Percentiles rank a stretch among this genome's conserved stretches.
Conservation (phyloP, 2,797 vertebrate species). For the Channa striata region DNA sequence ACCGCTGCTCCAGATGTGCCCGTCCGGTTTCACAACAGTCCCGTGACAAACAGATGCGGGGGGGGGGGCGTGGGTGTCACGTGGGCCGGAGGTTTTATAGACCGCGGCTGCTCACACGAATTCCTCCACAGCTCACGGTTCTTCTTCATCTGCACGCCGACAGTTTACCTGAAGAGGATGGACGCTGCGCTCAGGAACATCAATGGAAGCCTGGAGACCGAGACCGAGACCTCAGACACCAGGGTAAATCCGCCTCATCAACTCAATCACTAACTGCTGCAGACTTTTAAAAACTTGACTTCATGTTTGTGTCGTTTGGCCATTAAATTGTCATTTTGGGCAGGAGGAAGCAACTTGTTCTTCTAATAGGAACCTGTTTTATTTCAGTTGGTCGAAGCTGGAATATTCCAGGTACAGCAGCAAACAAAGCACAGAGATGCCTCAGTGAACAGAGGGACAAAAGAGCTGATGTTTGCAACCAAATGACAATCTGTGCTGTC, state of each 20-base stretch:
- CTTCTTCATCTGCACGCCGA: slow-evolving; percentile 28
- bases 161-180: slow-evolving; percentile 74
- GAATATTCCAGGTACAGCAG: slow-evolving; percentile 52
- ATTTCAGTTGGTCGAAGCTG: slow-evolving; percentile 7
- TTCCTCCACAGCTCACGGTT: slow-evolving; percentile 2
- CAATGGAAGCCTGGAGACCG: slow-evolving; percentile 63
- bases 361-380: neutral
- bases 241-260: slow-evolving; percentile 58
- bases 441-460: slow-evolving; percentile 22
- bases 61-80: slow-evolving; percentile 68
- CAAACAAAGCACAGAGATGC: slow-evolving; percentile 32
- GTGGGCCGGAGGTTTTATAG: slow-evolving; percentile 62
- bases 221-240: slow-evolving; percentile 30
- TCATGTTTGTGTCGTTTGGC: neutral
- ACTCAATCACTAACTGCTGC: too few relatives aligned
- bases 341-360: neutral
- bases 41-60: slow-evolving; percentile 60
- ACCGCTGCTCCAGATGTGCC: slow-evolving; percentile 74
- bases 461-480: slow-evolving; percentile 29
- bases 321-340: too few relatives aligned
- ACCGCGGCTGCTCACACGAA: slow-evolving; percentile 36
- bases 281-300: too few relatives aligned
- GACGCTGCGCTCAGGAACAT: slow-evolving; percentile 75
- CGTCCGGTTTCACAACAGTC: slow-evolving; percentile 62
- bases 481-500: slow-evolving; percentile 9